Conservation (phyloP, 2,797 vertebrate genomes). For the Capromys pilorides region DNA sequence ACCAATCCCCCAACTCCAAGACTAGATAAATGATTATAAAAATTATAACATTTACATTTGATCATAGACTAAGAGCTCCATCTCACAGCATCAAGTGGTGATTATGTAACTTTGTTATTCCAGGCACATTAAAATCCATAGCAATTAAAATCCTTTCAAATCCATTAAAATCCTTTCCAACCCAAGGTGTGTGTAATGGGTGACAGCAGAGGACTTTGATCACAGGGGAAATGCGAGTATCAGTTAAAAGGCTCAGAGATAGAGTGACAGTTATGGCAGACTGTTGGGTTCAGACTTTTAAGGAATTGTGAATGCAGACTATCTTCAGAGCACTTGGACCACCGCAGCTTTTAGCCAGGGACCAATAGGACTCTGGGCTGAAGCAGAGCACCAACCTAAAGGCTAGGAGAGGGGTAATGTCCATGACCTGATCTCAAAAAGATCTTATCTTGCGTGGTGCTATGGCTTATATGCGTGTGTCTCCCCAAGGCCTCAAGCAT, state of each 20-base stretch:
- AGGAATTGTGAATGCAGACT: neutral
- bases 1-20: too few relatives aligned
- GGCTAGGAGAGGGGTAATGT: neutral
- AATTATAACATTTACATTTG: neutral
- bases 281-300: neutral
- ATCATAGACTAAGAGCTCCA: neutral
- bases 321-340: neutral
- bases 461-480: neutral
- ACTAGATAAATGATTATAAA: constrained; percentile 14
- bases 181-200: neutral
- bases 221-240: neutral
- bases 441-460: neutral
- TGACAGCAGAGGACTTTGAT: neutral
- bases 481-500: too few relatives aligned
- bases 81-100: neutral
- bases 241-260: neutral
- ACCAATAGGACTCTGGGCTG: neutral
- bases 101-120: neutral
- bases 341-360: neutral
- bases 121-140: neutral
- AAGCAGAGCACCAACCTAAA: neutral
- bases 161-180: neutral
- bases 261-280: neutral
- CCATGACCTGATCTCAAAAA: neutral
- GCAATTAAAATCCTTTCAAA: too few relatives aligned